Base-by-base conservation (phyloP, 2,797 vertebrate species). In the Molossus alvarezi region DNA sequence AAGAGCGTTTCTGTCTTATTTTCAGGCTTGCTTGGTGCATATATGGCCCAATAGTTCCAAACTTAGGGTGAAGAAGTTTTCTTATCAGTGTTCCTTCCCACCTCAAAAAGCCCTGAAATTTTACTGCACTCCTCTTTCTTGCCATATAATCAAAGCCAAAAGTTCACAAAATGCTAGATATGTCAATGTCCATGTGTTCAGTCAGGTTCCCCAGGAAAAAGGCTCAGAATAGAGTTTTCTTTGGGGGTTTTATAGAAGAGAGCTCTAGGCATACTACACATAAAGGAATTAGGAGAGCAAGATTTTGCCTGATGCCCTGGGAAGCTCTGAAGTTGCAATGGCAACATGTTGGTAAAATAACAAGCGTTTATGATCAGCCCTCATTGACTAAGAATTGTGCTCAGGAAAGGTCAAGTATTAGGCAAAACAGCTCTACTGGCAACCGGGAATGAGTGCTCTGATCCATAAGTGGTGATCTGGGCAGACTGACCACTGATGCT, bases 281-380 rank as follows among this genome's bases (percentile, higher is more conserved):
- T 82, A 58, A 83, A 88, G 57, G 82, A 72, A 84, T 58, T 60
- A 71, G 48, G 23, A 65, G 73, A 90, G 4, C 7, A 76, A 92
- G 29, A 80, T 21, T 62, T 53, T 53, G 67, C 23, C 37, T 60
- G 37, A 67, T 14, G 0, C 27, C 3, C 29, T 9, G 0, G 3
- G 45, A 84, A 62, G 9, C 18, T 94, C 10, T 77, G 86, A 91
- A 71, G n/a, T 37, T 92, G 3, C 51, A 41, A 62, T 21, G 4
- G 6, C 14, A 67, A 83, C 51, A 83, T 75, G 14, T 23, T 85
- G 45, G 92, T 21, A 29, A 33, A 3, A 88, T 29, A 86, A 87
- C 4, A 58, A 82, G 58, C 2, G 4, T 14, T 20, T 76, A 12
- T 57, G 17, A 80, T 53, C 9, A 25, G 7, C 3, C 3, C 3